A percentile compares a stretch with the other conserved stretches of the same genome.
These are phyloP conservation scores for Metacarcinus magister DNA, from an alignment of 2,888 invertebrate species.

Conservation along the genomic window DNA sequence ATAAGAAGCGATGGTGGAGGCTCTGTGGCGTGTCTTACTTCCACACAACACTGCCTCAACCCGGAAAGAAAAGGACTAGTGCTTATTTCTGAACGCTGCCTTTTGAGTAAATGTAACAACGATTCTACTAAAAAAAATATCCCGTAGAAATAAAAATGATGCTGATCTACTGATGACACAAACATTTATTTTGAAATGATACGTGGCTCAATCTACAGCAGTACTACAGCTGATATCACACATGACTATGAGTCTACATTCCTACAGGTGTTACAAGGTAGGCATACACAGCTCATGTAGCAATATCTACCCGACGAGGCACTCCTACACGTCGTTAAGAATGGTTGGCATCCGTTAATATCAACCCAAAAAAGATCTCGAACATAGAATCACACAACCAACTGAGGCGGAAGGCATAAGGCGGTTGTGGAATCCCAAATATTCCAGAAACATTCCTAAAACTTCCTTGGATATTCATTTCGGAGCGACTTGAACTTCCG, in stretches of 20 bases:
- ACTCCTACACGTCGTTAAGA: not conserved
- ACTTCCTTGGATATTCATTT: slow-evolving; percentile 65
- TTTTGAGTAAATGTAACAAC: not conserved
- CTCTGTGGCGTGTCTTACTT: not conserved
- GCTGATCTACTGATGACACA: not conserved
- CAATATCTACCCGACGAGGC: not conserved
- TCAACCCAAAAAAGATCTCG: slow-evolving; percentile 1
- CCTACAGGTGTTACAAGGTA: not conserved
- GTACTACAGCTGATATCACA: not conserved
- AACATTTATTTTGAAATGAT: not conserved
- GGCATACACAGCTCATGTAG: not conserved
- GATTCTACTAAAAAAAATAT: not conserved
- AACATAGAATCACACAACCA: slow-evolving; percentile 60
- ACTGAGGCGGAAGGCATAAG: slow-evolving; percentile 28
- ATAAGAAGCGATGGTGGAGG: not conserved
- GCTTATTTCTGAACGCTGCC: not conserved
- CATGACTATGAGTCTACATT: not conserved
- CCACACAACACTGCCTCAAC: not conserved
- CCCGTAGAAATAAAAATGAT: not conserved
- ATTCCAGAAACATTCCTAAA: slow-evolving; percentile 56
- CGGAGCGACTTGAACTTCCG: slow-evolving; percentile 40
- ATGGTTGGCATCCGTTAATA: not conserved
- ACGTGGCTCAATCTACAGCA: not conserved
- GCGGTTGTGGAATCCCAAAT: slow-evolving; percentile 43
- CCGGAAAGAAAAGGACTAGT: not conserved